These are phyloP conservation scores for Phthorimaea operculella DNA, from an alignment of 1,140 invertebrate genomes.

Conservation along the genomic window DNA sequence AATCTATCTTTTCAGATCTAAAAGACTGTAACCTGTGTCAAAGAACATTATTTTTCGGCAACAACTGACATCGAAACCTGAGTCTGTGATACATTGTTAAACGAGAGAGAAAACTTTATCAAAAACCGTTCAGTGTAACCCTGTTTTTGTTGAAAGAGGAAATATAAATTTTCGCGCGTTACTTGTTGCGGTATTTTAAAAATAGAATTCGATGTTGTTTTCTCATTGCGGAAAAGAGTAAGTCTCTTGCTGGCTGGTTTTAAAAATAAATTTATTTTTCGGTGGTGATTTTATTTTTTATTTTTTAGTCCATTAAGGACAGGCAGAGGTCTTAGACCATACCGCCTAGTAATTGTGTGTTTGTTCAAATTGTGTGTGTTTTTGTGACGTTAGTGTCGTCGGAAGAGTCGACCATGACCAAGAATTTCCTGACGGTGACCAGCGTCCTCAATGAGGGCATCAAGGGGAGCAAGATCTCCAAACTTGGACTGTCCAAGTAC, in stretches of 20 bases:
- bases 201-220: conserved; percentile 45
- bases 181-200: conserved; percentile 38
- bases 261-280: conserved; percentile 13
- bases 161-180: conserved; percentile 41
- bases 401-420: conserved; percentile 61
- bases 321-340: too few relatives aligned
- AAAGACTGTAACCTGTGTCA: neutral
- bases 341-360: too few relatives aligned
- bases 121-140: conserved; percentile 13
- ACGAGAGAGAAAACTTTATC: conserved; percentile 29
- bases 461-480: conserved; percentile 77
- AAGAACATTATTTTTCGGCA: neutral
- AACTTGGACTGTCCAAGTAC: conserved; percentile 76
- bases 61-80: conserved; percentile 35
- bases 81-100: conserved; percentile 46
- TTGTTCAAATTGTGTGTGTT: conserved; percentile 19
- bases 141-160: conserved; percentile 22
- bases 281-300: conserved; percentile 13
- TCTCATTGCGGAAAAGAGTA: conserved; percentile 44
- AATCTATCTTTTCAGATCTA: neutral
- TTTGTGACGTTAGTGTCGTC: conserved; percentile 48
- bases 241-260: conserved; percentile 26
- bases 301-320: too few relatives aligned
- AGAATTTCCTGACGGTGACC: conserved; percentile 68
- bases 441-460: conserved; percentile 76